Conservation (phyloP, 2,797 vertebrate species). For the Chelmon rostratus region DNA sequence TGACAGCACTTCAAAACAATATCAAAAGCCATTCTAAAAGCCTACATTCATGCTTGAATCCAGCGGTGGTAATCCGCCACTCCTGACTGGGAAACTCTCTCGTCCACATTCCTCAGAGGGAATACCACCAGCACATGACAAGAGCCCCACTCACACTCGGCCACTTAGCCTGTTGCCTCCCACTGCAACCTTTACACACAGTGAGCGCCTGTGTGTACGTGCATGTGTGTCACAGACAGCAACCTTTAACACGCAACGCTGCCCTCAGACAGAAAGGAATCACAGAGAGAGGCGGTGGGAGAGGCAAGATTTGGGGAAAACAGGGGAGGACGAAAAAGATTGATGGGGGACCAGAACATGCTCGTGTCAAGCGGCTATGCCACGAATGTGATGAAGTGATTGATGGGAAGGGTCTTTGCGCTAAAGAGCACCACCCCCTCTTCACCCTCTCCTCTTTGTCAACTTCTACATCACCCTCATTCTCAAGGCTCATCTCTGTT, state of each 20-base stretch:
- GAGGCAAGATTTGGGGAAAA: conserved; percentile 16
- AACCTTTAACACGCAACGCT: conserved; percentile 67
- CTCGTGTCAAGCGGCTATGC: conserved; percentile 67
- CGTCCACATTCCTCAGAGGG: conserved; percentile 78
- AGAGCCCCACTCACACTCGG: conserved; percentile 72
- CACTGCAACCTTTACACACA: conserved; percentile 76
- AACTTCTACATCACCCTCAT: conserved; percentile 37
- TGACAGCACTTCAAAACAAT: neutral
- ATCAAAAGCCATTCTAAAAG: no score
- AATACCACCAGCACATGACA: conserved; percentile 79
- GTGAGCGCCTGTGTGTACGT: conserved; percentile 69
- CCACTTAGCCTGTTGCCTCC: conserved; percentile 76
- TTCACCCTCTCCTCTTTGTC: conserved; percentile 27
- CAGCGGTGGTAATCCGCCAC: conserved; percentile 57
- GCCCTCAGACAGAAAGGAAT: conserved; percentile 55
- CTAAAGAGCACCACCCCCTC: conserved; percentile 28
- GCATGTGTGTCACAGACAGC: conserved; percentile 64
- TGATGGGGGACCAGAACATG: conserved; percentile 58
- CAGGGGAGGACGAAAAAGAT: conserved; percentile 18
- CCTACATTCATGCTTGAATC: conserved; percentile 29
- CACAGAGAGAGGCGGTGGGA: conserved; percentile 24
- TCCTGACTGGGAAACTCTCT: conserved; percentile 68
- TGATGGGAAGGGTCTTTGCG: conserved; percentile 66
- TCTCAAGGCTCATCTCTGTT: conserved; percentile 8
- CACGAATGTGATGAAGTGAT: conserved; percentile 75